Base-by-base conservation (phyloP, 2,797 vertebrate genomes). In the Vultur gryphus region DNA sequence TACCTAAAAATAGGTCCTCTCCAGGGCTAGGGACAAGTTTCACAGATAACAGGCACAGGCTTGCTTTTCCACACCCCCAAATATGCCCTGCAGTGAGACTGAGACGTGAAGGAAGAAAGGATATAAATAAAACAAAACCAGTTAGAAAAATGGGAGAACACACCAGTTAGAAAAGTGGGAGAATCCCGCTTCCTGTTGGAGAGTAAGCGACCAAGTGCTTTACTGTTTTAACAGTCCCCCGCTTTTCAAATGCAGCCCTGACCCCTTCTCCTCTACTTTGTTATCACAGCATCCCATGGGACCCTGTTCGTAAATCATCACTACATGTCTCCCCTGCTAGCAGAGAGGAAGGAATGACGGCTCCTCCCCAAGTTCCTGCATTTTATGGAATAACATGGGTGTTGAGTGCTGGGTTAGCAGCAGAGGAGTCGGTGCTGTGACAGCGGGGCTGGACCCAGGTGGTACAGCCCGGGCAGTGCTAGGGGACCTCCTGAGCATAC, bases 1-100 rank as follows among this genome's bases (percentile, higher is more conserved):
- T 66, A 13, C 49, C 85, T 93, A 90, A 96, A 96, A 93, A 91
- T 93, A 96, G 83, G 41, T n/a, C 61, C 69, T 81, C 69, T 93
- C 52, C 52, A 90, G 57, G 41, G 57, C 54, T 67, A 64, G 20
- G 72, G 76, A 88, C 76, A 94, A 66, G 25, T 70, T 93, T 71
- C 69, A 75, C 37, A 86, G 90, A 95, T 90, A 95, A 93, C 72
- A 95, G 64, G 59, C 64, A 59, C 23, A 41, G 82, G 28, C 85
- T 93, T 94, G 72, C 55, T 88, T 93, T 88, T 88, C 85, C 72
- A 90, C 61, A 81, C 15, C 17, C 72, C 39, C 35, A 88, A 67
- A 88, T 54, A 80, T 39, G 69, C 29, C 21, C 76, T 81, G 49
- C 49, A 43, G 57, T 20, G 44, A 77, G 66, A 90, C 66, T 16